phyloP scores from a whole-genome alignment of 1,140 invertebrate genomes.

The Adoxophyes honmai region DNA sequence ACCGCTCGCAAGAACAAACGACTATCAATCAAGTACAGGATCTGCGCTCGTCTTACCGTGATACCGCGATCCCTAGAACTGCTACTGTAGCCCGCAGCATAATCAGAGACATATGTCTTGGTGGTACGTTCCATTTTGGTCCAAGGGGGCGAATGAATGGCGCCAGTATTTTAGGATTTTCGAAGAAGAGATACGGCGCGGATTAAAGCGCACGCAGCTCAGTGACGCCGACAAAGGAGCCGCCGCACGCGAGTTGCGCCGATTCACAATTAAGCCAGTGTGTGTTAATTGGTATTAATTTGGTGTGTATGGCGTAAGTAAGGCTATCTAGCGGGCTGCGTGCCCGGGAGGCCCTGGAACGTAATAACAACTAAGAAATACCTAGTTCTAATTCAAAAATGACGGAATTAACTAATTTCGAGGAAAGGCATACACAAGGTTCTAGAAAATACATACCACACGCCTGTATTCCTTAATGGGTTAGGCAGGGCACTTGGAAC shows the following conservation, averaged over 20 bases:
- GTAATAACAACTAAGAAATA: no score
- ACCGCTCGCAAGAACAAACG: conserved; percentile 9
- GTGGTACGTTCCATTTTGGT: conserved; percentile 38
- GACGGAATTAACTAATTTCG: no score
- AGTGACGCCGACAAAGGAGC: conserved; percentile 61
- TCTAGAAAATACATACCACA: no score
- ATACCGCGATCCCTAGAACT: conserved; percentile 57
- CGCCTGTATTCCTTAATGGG: no score
- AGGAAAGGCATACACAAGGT: no score
- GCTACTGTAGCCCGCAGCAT: conserved; percentile 9
- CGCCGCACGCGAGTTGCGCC: conserved; percentile 68
- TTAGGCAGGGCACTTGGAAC: no score
- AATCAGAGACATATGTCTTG: conserved; percentile 36
- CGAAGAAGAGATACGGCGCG: conserved; percentile 60
- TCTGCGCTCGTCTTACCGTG: conserved; percentile 66
- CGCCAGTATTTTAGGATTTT: conserved; percentile 74
- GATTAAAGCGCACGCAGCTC: conserved; percentile 47
- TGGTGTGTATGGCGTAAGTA: conserved; percentile 42
- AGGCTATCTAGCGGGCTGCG: not conserved
- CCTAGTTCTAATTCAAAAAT: no score
- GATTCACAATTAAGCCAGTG: conserved; percentile 73
- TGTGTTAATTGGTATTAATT: conserved; percentile 76
- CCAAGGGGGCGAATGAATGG: conserved; percentile 36
- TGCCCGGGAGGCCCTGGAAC: not conserved
- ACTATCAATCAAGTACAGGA: conserved; percentile 61